Percentiles rank a stretch among this genome's conserved stretches.
Evolutionary conservation across 2,797 vertebrate species (phyloP).

Genomic region (Micropoecilia bifurca): DNA sequence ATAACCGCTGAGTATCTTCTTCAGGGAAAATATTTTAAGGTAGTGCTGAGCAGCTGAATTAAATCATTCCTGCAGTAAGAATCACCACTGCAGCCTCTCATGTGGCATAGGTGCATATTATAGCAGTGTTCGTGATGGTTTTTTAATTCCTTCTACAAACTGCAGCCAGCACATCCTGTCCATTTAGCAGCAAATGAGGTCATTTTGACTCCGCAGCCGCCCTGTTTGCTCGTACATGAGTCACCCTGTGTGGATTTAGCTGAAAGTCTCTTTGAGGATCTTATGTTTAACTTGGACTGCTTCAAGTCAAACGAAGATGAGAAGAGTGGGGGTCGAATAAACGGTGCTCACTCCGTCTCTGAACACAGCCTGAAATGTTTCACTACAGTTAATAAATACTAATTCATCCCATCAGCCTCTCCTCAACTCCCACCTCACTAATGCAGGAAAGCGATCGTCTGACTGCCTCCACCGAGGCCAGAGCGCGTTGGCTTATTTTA

Average conservation of each 20-base stretch:
- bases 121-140: constrained; percentile 11
- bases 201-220: constrained; percentile 12
- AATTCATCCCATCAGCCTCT: constrained; percentile 33
- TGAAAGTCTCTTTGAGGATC: constrained; percentile 34
- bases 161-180: constrained; percentile 20
- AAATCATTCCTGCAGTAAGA: constrained; percentile 8
- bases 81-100: constrained; percentile 5
- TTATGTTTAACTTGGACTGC: constrained; percentile 40
- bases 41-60: background rate
- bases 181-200: constrained; percentile 42
- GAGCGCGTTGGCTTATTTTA: constrained; percentile 43
- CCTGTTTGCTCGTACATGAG: constrained; percentile 28
- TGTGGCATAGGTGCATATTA: constrained; percentile 9
- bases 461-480: constrained; percentile 32
- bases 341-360: background rate
- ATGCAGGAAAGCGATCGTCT: constrained; percentile 42
- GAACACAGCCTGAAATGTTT: constrained; percentile 19
- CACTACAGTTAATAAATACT: constrained; percentile 50
- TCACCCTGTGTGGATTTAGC: constrained; percentile 30
- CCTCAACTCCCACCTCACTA: constrained; percentile 30
- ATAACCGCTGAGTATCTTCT: constrained; percentile 1
- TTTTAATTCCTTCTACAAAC: constrained; percentile 28
- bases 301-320: constrained; percentile 42
- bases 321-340: constrained; percentile 14
- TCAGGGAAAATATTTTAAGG: background rate